Base-by-base conservation (phyloP, 2,888 invertebrate genomes). In the Erebia ligea region DNA sequence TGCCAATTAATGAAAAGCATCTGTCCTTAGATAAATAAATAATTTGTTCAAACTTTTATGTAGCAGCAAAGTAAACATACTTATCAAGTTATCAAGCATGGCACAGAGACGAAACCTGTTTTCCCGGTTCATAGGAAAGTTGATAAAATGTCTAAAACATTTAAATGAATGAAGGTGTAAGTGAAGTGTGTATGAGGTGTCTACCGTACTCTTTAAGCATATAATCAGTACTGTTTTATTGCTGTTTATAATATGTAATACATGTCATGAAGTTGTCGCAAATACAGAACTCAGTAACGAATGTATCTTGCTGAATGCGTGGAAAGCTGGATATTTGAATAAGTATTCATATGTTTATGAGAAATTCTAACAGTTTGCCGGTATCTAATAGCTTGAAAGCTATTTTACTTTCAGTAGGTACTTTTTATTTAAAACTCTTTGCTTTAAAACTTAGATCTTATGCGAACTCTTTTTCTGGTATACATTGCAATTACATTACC, bases 81-180 rank as follows among this genome's bases (percentile, higher is more conserved):
- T 11, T 42, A 61, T 45, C 42, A 10, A 19, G 48, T 11, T 42
- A 61, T 45, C 17, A 10, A 19, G 48, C 45, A 62, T 62, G 48
- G 45, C 15, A 48, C 9, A 62, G 62, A 62, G 48, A 19, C 45
- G 15, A 62, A 62, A 62, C 62, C 48, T 48, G 62, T 62, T 48
- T 21, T 21, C 21, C 62, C 62, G 45, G 62, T 62, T 62, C 19
- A 62, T 62, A 62, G 62, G 21, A 62, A 62, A 48, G 21, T 15
- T 19, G 61, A 62, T 62, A 48, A 62, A 62, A 62, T 45, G 19
- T 62, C 62, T 62, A 62, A 48, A 62, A 62, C 21, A 62, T 62
- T 62, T 48, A 62, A 62, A 62, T 62, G 48, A 62, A 62, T 62
- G 62, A 62, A 62, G 62, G 15, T 48, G 48, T 62, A 62, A 62